A percentile compares a stretch with the other conserved stretches of the same genome.
Evolutionary conservation across 1,140 invertebrate genomes (phyloP).

Genomic region (Psilanteris sp.): DNA sequence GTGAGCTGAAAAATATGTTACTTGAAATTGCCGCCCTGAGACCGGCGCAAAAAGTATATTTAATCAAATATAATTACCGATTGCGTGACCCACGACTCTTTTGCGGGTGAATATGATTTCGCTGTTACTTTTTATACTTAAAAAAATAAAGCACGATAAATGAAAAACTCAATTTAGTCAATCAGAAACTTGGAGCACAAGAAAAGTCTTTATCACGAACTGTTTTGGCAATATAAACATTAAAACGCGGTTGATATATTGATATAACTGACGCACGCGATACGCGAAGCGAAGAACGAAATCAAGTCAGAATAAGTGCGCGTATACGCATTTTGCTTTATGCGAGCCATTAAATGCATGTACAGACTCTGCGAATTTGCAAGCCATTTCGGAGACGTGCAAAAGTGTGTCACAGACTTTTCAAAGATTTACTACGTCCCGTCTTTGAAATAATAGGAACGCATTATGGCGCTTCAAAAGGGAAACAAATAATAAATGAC

Average conservation of each 20-base stretch:
- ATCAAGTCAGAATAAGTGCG: no score
- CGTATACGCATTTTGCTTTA: conserved; percentile 14
- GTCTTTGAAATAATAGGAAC: conserved; percentile 34
- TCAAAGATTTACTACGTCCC: conserved; percentile 34
- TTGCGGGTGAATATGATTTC: neutral
- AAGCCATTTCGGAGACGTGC: conserved; percentile 6
- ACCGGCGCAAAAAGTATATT: conserved; percentile 14
- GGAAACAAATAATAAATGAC: conserved; percentile 15
- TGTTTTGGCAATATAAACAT: no score
- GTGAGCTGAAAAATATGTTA: conserved; percentile 13
- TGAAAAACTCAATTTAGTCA: no score
- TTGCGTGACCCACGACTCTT: conserved; percentile 16
- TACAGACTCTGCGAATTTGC: no score
- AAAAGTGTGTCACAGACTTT: conserved; percentile 33
- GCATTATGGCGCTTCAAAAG: conserved; percentile 15
- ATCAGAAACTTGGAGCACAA: no score
- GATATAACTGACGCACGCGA: no score
- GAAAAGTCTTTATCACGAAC: no score
- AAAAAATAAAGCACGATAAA: no score
- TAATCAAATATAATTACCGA: conserved; percentile 31
- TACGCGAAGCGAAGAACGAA: no score
- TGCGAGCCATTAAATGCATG: conserved; percentile 20
- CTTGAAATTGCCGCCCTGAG: conserved; percentile 16
- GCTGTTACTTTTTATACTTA: no score
- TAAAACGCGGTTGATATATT: no score